Evolutionary conservation across 2,888 invertebrate species (phyloP).

Genomic region (Dryobotodes eremita): DNA sequence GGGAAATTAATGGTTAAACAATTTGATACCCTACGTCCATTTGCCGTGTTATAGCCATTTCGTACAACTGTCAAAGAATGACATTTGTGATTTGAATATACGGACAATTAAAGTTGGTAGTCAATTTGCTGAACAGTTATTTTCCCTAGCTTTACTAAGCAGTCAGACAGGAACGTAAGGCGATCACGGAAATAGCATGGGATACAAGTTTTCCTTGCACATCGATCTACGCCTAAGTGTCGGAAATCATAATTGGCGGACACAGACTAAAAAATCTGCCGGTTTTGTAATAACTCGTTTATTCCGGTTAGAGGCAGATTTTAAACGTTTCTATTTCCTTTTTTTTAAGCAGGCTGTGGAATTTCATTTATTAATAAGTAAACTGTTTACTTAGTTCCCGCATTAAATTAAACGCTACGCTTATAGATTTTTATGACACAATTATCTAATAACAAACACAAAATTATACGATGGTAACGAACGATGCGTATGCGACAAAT

Average conservation of each 20-base stretch:
- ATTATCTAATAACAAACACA: neutral
- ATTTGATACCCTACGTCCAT: neutral
- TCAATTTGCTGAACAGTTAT: neutral
- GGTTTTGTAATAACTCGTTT: conserved; percentile 1
- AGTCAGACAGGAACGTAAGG: conserved; percentile 40
- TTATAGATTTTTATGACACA: neutral
- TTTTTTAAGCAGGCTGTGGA: neutral
- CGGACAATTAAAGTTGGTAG: neutral
- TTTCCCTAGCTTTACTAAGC: conserved; percentile 8
- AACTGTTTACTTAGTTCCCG: neutral
- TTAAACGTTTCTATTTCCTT: conserved; percentile 8
- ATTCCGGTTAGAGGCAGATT: conserved; percentile 10
- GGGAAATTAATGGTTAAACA: neutral
- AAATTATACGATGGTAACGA: neutral
- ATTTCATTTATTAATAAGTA: neutral
- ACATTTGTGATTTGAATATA: neutral
- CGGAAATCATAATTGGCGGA: conserved; percentile 48
- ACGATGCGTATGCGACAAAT: too few relatives aligned
- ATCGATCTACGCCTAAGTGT: conserved; percentile 2
- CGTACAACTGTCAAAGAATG: neutral
- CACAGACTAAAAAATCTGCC: conserved; percentile 17
- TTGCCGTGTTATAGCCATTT: neutral
- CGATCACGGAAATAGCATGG: conserved; percentile 38
- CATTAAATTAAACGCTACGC: neutral
- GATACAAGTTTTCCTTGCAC: conserved; percentile 47